phyloP scores from a whole-genome alignment of 2,797 vertebrate genomes.

The Pangasius sanitwongsei region DNA sequence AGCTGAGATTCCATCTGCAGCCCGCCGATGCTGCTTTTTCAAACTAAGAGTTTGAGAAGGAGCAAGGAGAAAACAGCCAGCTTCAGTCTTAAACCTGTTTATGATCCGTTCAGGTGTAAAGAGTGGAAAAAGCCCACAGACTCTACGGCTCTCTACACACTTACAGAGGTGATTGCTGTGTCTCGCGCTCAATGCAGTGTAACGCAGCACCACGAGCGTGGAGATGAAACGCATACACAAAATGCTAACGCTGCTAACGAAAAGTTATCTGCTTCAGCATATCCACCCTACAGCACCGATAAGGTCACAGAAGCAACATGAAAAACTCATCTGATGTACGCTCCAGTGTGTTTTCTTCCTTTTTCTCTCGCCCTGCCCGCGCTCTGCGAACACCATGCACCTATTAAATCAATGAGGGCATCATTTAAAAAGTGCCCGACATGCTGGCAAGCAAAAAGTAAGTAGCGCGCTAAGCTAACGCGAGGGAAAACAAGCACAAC shows the following conservation, averaged over 20 bases:
- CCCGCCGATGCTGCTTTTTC: constrained; percentile 23
- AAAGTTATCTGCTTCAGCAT: constrained; percentile 17
- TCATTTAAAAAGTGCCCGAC: constrained; percentile 39
- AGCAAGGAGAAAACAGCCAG: not conserved
- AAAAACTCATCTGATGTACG: not conserved
- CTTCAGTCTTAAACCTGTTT: not conserved
- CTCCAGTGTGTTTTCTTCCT: not conserved
- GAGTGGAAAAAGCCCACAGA: too few relatives aligned
- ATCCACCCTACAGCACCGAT: not conserved
- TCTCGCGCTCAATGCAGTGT: constrained; percentile 15
- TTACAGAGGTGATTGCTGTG: not conserved
- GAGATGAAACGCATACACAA: not conserved
- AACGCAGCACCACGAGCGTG: not conserved
- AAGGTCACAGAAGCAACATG: not conserved
- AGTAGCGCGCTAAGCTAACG: not conserved
- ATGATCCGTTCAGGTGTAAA: not conserved
- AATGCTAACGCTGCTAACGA: constrained; percentile 15
- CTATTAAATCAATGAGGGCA: constrained; percentile 48
- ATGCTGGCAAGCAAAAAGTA: constrained; percentile 36
- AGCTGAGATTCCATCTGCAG: constrained; percentile 36
- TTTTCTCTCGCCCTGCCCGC: constrained; percentile 3
- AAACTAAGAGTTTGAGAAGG: constrained; percentile 22
- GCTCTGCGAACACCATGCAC: constrained; percentile 36
- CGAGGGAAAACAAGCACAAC: not conserved
- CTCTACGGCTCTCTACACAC: not conserved